These are phyloP conservation scores for Paramormyrops hopkinsi DNA, from an alignment of 2,797 vertebrate genomes.

Conservation along the genomic window DNA sequence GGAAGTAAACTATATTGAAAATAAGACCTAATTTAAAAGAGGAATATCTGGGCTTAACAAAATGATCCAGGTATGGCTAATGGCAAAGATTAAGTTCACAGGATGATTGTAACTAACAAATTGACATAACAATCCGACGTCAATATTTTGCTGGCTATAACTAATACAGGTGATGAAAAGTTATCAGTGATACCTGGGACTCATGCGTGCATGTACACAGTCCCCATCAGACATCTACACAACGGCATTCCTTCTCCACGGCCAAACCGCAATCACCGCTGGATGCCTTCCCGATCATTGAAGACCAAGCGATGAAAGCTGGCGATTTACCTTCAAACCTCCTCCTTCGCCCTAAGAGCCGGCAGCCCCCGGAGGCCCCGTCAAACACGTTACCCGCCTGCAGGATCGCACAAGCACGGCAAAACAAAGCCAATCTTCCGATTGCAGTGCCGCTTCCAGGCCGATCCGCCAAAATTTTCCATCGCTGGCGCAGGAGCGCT, in stretches of 20 bases:
- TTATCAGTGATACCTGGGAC: not conserved
- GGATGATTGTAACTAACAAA: not conserved
- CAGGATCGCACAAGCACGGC: not conserved
- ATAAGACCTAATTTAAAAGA: not conserved
- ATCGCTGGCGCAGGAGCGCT: not conserved
- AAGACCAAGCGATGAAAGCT: slow-evolving; percentile 1
- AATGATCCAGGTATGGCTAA: not conserved
- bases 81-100: not conserved
- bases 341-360: not conserved
- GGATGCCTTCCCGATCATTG: not conserved
- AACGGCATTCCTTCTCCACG: not conserved
- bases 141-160: not conserved
- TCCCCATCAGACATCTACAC: not conserved
- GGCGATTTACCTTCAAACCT: not conserved
- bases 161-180: not conserved
- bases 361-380: not conserved
- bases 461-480: not conserved
- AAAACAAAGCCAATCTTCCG: not conserved
- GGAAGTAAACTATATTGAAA: not conserved
- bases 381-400: not conserved
- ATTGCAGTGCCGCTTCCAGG: not conserved
- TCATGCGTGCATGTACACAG: not conserved
- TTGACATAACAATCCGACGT: not conserved
- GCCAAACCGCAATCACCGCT: not conserved
- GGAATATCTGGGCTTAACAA: not conserved